Conservation (phyloP, 1,140 invertebrate species). For the Scaptomyza hsui region DNA sequence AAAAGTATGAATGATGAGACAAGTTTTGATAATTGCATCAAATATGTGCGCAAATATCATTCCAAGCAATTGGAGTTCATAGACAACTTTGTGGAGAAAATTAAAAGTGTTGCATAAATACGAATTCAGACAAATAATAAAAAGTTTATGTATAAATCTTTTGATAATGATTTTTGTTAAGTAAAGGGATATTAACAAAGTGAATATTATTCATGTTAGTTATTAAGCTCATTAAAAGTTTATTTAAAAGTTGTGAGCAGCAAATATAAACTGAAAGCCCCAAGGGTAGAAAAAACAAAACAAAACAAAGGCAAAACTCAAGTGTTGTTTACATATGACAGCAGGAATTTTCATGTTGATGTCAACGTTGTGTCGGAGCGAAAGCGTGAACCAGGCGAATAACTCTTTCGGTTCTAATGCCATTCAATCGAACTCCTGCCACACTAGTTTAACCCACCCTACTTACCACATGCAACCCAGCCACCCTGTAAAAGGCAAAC, state of each 20-base stretch:
- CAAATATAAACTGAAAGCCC: slow-evolving; percentile 23
- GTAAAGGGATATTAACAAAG: not conserved
- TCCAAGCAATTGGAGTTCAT: slow-evolving; percentile 80
- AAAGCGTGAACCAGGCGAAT: slow-evolving; percentile 19
- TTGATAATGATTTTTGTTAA: no score
- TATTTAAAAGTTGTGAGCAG: slow-evolving; percentile 29
- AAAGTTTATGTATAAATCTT: no score
- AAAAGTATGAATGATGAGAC: slow-evolving; percentile 70
- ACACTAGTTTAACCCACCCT: slow-evolving; percentile 14
- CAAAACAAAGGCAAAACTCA: slow-evolving; percentile 30
- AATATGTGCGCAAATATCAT: slow-evolving; percentile 83
- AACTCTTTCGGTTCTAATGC: slow-evolving; percentile 77
- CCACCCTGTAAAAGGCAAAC: slow-evolving; percentile 69
- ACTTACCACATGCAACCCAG: slow-evolving; percentile 16
- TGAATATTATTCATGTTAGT: not conserved
- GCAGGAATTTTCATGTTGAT: slow-evolving; percentile 58
- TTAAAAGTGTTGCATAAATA: not conserved
- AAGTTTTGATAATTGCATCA: slow-evolving; percentile 77
- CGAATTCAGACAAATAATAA: no score
- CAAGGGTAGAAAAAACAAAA: not conserved
- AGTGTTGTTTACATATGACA: slow-evolving; percentile 76
- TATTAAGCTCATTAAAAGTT: slow-evolving; percentile 33
- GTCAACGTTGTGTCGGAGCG: slow-evolving; percentile 27
- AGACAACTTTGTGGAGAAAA: slow-evolving; percentile 67
- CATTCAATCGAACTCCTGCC: slow-evolving; percentile 65